Base-by-base conservation (phyloP, 2,113 vertebrate genomes). In the Pelecanus crispus region DNA sequence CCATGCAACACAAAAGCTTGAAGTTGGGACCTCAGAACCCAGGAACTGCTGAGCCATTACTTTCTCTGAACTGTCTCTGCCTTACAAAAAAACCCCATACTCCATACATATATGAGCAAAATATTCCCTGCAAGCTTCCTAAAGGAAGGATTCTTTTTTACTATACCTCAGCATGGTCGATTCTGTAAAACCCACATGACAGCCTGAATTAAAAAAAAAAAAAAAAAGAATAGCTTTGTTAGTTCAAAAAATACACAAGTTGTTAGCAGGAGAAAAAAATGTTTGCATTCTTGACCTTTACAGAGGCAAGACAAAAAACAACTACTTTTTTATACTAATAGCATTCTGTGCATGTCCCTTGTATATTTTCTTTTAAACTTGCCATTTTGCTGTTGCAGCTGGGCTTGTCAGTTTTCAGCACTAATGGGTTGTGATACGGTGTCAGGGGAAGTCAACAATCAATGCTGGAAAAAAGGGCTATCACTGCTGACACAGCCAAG, bases 371-470 rank as follows among this genome's bases (percentile, higher is more conserved):
- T 96, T 97, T 97, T 97, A 92, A 97, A 97, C 96, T 96, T 96
- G 96, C 97, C 97, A 97, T 98, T 98, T 97, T 97, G 96, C 98
- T 97, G 95, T 68, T 97, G 96, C 90, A 97, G 97, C 97, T 94
- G 90, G 94, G 92, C 98, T 98, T 98, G 98, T 98, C 98, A 98
- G 98, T 98, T 98, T 98, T 95, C 96, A 98, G 97, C 94, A 96
- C 97, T 98, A 98, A 98, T 98, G 98, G 98, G 96, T 97, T 98
- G 97, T 98, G 98, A 98, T 98, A 97, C 77, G 95, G 97, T 98
- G 98, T 98, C 98, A 98, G 90, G 97, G 97, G 97, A 98, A 98
- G 98, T 98, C 97, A 98, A 96, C 98, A 98, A 98, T 98, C 98
- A 98, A 97, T 97, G 98, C 21, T 96, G 79, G 79, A 90, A 86